Conservation (phyloP, 2,113 vertebrate genomes). For the Notarius lentiginosus region DNA sequence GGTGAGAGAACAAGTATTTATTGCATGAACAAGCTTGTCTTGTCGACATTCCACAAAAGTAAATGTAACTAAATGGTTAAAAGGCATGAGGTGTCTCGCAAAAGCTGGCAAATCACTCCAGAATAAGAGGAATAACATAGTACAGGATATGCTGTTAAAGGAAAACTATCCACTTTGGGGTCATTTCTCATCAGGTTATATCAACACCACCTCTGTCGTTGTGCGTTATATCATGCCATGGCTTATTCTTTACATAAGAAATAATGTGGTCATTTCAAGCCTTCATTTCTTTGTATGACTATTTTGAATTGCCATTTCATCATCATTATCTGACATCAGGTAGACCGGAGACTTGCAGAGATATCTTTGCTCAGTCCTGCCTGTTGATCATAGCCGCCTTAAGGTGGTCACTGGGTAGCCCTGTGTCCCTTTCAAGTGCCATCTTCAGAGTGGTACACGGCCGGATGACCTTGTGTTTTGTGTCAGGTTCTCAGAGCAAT, state of each 20-base stretch:
- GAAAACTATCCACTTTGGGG: background rate
- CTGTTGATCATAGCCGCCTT: no score
- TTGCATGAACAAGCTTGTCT: background rate
- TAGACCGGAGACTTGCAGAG: no score
- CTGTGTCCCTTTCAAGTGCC: no score
- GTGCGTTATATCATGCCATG: background rate
- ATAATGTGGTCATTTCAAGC: background rate
- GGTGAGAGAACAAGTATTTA: background rate
- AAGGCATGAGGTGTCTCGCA: background rate
- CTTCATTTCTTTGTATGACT: background rate
- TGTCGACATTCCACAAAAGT: background rate
- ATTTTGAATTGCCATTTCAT: background rate
- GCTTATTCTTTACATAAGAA: background rate
- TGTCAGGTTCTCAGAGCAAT: no score
- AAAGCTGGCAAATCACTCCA: background rate
- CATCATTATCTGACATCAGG: no score
- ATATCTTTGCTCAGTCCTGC: no score
- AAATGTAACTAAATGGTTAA: background rate
- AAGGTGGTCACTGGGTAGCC: no score
- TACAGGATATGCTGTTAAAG: background rate
- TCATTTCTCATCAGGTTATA: background rate
- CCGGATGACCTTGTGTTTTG: no score
- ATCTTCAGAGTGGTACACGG: no score
- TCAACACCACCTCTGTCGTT: background rate
- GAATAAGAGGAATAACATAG: background rate